Conservation (phyloP, 2,113 vertebrate genomes). For the Tapirus terrestris region DNA sequence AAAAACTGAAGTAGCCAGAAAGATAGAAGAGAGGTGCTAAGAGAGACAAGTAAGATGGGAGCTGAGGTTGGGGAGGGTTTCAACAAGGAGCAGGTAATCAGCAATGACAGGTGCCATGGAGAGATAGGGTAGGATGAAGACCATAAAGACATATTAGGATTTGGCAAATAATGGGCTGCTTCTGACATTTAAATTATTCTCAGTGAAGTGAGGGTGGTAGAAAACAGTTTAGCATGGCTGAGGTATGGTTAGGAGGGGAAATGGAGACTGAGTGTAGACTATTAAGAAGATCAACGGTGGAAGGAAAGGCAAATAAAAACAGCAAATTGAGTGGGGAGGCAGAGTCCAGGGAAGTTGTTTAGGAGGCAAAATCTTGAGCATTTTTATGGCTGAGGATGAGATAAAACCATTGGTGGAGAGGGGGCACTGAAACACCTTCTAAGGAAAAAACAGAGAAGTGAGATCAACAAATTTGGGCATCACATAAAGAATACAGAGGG, state of each 20-base stretch:
- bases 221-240: neutral
- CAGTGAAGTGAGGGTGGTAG: neutral
- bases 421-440: neutral
- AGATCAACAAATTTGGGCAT: neutral
- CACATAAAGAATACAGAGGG: neutral
- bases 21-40: neutral
- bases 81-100: neutral
- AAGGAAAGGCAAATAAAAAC: neutral
- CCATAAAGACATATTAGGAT: neutral
- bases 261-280: neutral
- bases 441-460: neutral
- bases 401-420: neutral
- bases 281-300: neutral
- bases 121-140: neutral
- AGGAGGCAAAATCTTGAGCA: neutral
- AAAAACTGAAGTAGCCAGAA: neutral
- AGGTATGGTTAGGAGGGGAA: neutral
- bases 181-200: neutral
- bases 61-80: neutral
- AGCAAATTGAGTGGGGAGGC: neutral
- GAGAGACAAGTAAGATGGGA: neutral
- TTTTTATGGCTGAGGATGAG: neutral
- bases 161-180: neutral
- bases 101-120: neutral
- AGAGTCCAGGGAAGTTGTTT: neutral